Evolutionary conservation across 2,113 vertebrate species (phyloP).

Genomic region (Pseudopodoces humilis): DNA sequence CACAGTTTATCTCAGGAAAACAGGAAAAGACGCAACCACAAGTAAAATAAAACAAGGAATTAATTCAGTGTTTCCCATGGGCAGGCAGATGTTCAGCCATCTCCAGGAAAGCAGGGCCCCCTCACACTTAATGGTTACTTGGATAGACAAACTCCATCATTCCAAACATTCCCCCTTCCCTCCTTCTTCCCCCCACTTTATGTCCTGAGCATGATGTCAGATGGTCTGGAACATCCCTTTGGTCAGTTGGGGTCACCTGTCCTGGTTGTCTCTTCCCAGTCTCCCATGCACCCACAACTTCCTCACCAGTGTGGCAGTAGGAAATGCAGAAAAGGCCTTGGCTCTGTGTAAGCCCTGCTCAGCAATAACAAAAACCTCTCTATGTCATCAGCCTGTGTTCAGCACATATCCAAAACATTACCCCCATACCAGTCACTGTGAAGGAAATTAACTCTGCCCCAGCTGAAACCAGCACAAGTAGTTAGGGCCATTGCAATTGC

Average conservation of each 20-base stretch:
- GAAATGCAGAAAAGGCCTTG: background rate
- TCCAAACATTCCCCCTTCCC: accelerated
- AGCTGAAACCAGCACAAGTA: background rate
- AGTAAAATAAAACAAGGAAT: background rate
- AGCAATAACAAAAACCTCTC: background rate
- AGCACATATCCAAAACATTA: background rate
- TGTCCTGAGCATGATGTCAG: accelerated
- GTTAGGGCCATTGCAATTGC: background rate
- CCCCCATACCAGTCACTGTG: background rate
- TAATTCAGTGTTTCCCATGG: background rate
- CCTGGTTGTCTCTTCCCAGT: accelerated
- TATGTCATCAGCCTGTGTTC: background rate
- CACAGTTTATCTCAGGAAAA: background rate
- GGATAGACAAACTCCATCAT: accelerated
- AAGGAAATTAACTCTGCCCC: background rate
- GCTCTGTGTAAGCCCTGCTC: background rate
- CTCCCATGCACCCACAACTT: accelerated
- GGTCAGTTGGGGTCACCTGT: background rate
- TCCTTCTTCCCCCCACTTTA: background rate
- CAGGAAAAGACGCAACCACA: background rate
- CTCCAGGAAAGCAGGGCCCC: background rate
- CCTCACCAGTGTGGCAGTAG: background rate
- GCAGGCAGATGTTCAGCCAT: background rate
- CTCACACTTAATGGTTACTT: background rate
- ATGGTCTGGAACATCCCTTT: background rate